phyloP scores from a whole-genome alignment of 2,888 invertebrate species.

The Cryptocephalus primarius region DNA sequence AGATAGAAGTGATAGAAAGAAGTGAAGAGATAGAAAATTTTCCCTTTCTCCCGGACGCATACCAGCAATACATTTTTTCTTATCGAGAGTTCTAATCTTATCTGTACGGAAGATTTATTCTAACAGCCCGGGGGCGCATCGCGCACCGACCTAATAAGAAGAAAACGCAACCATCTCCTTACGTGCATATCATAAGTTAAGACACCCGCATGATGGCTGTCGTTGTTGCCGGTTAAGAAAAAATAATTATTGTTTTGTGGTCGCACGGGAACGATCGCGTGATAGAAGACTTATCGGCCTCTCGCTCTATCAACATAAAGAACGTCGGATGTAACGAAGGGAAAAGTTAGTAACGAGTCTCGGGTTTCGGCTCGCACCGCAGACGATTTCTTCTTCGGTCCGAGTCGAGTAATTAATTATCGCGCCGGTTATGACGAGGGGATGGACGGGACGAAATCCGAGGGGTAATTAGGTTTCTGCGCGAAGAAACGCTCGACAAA shows the following conservation, averaged over 20 bases:
- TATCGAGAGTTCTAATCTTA: too few species aligned
- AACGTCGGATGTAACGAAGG: background rate
- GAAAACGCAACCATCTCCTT: conserved; percentile 12
- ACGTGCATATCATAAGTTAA: conserved; percentile 16
- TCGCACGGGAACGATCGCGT: conserved; percentile 12
- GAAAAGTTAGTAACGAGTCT: background rate
- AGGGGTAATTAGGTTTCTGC: background rate
- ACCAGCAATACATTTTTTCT: too few species aligned
- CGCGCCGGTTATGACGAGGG: background rate
- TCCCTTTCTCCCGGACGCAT: too few species aligned
- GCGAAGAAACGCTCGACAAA: background rate
- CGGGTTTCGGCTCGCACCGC: background rate
- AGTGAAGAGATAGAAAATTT: too few species aligned
- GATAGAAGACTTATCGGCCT: conserved; percentile 17
- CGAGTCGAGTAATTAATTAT: background rate
- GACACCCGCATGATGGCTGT: conserved; percentile 14
- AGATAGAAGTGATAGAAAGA: too few species aligned
- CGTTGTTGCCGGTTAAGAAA: conserved; percentile 6
- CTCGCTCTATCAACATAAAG: conserved; percentile 30
- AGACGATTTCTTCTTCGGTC: background rate
- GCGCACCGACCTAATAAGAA: background rate
- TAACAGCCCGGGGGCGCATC: too few species aligned
- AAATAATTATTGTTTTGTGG: conserved; percentile 16
- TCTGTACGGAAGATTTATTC: too few species aligned
- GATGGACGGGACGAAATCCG: background rate